Base-by-base conservation (phyloP, 2,797 vertebrate genomes). In the Acanthopagrus latus region DNA sequence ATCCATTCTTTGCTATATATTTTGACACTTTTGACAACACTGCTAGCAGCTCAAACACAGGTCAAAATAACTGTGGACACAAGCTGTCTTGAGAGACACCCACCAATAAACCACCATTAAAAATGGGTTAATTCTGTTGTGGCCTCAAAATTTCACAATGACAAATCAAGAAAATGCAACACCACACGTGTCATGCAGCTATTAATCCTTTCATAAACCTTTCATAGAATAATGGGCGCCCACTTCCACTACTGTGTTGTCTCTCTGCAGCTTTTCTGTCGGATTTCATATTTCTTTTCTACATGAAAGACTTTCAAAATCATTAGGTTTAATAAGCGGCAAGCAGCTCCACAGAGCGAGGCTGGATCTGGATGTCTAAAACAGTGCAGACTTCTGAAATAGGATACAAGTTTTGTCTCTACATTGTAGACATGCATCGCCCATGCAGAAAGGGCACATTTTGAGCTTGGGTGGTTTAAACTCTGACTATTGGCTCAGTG, bases 251-350 rank as follows among this genome's bases (percentile, higher is more conserved):
- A 1, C 48, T 0, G 7, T 16, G 17, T 58, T 0, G 7, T 27
- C 13, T 43, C 25, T 27, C 38, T 67, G 25, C 56, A 55, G 5
- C 5, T 27, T 74, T 55, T 64, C 62, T 20, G 14, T 6, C 10
- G 48, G 6, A 13, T 27, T 41, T 47, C 18, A n/a, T 2, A 7
- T 16, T 66, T 27, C 33, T 56, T 78, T 60, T 54, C 62, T 51
- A 43, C 55, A 29, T 43, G 62, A 71, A 16, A 54, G 72, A 74
- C 51, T 73, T 63, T 74, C 2, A 41, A 67, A 56, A 41, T 21
- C 6, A 11, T 73, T 20, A 51, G 18, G 3, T 1, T n/a, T 27
- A 20, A 23, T 38, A 41, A 29, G 52, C 3, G 18, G 27, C 47
- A 54, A 75, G 71, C 0, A 8, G 47, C 18, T 52, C 46, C 0